Percentiles rank a stretch among this genome's conserved stretches.
phyloP scores from a whole-genome alignment of 2,797 vertebrate species.

The Simalia tracyae region DNA sequence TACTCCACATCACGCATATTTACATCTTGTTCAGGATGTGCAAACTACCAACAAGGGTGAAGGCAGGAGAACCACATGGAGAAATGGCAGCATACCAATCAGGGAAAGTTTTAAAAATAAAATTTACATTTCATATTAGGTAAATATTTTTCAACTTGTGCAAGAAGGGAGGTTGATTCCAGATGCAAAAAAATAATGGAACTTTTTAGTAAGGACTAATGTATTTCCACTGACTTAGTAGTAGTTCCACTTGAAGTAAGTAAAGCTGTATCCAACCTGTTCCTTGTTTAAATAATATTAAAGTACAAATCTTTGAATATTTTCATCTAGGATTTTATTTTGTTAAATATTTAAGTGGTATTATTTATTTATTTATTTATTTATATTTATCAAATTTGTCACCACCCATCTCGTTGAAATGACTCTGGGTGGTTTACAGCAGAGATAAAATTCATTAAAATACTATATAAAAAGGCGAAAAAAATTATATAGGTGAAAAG shows the following conservation, averaged over 20 bases:
- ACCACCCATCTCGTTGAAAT: too few relatives aligned
- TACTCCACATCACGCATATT: constrained; percentile 53
- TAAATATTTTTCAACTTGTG: constrained; percentile 43
- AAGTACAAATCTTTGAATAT: constrained; percentile 51
- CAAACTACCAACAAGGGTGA: constrained; percentile 34
- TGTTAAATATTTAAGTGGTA: constrained; percentile 48
- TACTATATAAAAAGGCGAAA: neutral
- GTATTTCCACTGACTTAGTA: neutral
- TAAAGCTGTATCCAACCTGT: neutral
- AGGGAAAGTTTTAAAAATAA: neutral
- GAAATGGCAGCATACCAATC: neutral
- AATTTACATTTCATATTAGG: constrained; percentile 39
- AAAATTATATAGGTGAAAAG: neutral
- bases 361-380: neutral
- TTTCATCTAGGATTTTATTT: constrained; percentile 54
- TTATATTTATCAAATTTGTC: neutral
- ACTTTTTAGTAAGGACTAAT: neutral
- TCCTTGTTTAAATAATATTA: constrained; percentile 36
- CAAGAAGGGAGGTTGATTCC: neutral
- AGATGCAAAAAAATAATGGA: neutral
- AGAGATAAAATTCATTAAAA: neutral
- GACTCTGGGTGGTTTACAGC: too few relatives aligned
- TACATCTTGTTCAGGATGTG: constrained; percentile 56
- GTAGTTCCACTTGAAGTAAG: neutral
- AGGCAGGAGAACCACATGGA: neutral